phyloP scores from a whole-genome alignment of 2,888 invertebrate genomes.

The Chrysotoxum bicinctum region DNA sequence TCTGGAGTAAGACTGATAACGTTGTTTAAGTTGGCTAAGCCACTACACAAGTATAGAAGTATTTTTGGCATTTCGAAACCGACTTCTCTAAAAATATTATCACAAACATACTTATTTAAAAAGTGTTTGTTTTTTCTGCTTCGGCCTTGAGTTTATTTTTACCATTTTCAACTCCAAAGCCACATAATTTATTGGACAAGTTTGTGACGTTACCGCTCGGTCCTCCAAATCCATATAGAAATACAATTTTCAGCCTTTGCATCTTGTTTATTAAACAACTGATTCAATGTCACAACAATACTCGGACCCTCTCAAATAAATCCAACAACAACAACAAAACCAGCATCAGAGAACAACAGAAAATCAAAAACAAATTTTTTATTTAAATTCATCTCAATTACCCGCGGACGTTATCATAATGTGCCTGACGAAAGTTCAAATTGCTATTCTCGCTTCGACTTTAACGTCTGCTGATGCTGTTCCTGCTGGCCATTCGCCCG shows the following conservation, averaged over 20 bases:
- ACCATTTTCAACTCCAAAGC: background rate
- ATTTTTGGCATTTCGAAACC: too few relatives aligned
- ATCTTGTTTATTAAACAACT: constrained; percentile 17
- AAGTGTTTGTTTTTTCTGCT: background rate
- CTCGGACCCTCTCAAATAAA: background rate
- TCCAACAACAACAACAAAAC: background rate
- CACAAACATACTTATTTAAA: background rate
- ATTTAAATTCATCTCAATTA: constrained; percentile 38
- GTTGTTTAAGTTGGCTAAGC: too few relatives aligned
- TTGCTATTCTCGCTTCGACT: constrained; percentile 13
- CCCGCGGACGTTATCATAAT: constrained; percentile 41
- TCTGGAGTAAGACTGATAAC: too few relatives aligned
- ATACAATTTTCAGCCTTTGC: constrained; percentile 14
- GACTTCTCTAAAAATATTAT: background rate
- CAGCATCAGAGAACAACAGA: constrained; percentile 20
- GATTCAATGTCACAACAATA: constrained; percentile 14
- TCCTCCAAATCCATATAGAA: background rate
- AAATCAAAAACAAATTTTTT: constrained; percentile 28
- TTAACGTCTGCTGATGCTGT: constrained; percentile 18
- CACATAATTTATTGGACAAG: background rate
- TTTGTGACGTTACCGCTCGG: background rate
- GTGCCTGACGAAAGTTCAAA: constrained; percentile 45
- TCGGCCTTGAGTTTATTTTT: background rate
- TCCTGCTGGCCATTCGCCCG: background rate
- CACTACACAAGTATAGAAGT: too few relatives aligned